These are phyloP conservation scores for Chamaetylas fuelleborni DNA, from an alignment of 2,113 vertebrate genomes.

Conservation along the genomic window DNA sequence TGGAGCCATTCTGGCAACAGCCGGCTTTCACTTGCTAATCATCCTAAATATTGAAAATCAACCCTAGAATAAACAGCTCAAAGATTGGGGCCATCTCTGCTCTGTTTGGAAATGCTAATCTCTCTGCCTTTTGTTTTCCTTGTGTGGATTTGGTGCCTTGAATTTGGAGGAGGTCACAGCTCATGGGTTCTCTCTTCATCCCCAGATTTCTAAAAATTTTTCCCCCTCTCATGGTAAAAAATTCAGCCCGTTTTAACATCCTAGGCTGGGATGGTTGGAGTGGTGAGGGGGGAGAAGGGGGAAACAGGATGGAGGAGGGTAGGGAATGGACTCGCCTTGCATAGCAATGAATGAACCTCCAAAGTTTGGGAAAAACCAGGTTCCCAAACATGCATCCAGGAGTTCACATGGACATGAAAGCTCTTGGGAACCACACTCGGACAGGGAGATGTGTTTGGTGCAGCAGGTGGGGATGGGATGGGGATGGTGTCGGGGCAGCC, in stretches of 20 bases:
- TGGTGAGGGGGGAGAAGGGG: background rate
- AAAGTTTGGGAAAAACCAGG: background rate
- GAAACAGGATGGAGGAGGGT: background rate
- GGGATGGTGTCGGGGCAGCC: accelerated
- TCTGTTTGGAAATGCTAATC: constrained; percentile 76
- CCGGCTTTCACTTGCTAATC: constrained; percentile 82
- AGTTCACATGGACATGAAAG: background rate
- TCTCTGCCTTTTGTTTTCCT: constrained; percentile 58
- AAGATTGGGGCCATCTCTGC: constrained; percentile 65
- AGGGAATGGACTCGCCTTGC: background rate
- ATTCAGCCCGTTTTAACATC: constrained; percentile 12
- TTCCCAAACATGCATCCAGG: background rate
- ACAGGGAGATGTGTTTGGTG: background rate
- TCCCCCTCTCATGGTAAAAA: background rate
- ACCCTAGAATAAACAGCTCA: constrained; percentile 73
- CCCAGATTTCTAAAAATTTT: background rate
- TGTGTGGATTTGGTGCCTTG: constrained; percentile 37
- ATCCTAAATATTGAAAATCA: constrained; percentile 82
- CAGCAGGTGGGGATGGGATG: background rate
- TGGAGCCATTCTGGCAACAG: constrained; percentile 67
- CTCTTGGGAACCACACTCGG: background rate
- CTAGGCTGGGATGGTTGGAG: background rate
- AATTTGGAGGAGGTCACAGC: constrained; percentile 59
- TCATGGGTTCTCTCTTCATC: background rate
- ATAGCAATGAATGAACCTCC: constrained; percentile 56